Evolutionary conservation across 1,140 invertebrate genomes (phyloP).

Genomic region (Ectropis grisescens): DNA sequence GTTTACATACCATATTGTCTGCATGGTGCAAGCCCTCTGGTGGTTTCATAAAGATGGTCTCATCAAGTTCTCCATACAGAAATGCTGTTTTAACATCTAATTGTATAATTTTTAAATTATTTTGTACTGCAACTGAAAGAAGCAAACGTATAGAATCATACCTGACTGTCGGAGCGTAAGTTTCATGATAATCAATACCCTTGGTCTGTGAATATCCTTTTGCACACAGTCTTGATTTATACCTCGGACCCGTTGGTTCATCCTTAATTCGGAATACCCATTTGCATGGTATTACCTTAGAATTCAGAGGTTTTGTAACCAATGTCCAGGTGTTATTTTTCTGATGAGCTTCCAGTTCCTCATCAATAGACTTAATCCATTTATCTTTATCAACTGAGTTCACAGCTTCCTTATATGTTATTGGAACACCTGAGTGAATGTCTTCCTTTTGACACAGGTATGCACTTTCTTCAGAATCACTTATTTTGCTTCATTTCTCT

Average conservation of each 20-base stretch:
- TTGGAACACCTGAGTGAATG: slow-evolving; percentile 6
- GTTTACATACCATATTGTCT: slow-evolving; percentile 25
- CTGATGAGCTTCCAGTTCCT: slow-evolving; percentile 23
- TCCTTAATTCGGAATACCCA: slow-evolving; percentile 43
- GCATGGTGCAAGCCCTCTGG: slow-evolving; percentile 16
- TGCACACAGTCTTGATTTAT: slow-evolving; percentile 17
- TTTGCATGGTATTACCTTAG: slow-evolving; percentile 30
- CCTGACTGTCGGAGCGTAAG: slow-evolving; percentile 14
- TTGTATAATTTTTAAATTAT: slow-evolving; percentile 20
- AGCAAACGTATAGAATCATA: slow-evolving; percentile 28
- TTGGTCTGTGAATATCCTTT: slow-evolving; percentile 21
- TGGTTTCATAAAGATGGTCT: slow-evolving; percentile 19
- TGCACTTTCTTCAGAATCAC: slow-evolving; percentile 7
- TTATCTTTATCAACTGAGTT: slow-evolving; percentile 9
- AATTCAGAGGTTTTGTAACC: slow-evolving; percentile 14
- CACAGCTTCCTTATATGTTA: slow-evolving; percentile 13
- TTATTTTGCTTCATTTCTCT: not conserved
- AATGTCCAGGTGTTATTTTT: slow-evolving; percentile 29
- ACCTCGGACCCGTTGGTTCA: slow-evolving; percentile 15
- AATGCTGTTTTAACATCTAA: slow-evolving; percentile 28
- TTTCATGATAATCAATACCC: slow-evolving; percentile 32
- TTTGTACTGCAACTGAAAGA: slow-evolving; percentile 11
- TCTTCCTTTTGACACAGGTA: slow-evolving; percentile 13
- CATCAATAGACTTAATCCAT: slow-evolving; percentile 24
- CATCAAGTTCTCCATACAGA: slow-evolving; percentile 20